Conservation (phyloP, 2,113 vertebrate genomes). For the Odontophorus gujanensis region DNA sequence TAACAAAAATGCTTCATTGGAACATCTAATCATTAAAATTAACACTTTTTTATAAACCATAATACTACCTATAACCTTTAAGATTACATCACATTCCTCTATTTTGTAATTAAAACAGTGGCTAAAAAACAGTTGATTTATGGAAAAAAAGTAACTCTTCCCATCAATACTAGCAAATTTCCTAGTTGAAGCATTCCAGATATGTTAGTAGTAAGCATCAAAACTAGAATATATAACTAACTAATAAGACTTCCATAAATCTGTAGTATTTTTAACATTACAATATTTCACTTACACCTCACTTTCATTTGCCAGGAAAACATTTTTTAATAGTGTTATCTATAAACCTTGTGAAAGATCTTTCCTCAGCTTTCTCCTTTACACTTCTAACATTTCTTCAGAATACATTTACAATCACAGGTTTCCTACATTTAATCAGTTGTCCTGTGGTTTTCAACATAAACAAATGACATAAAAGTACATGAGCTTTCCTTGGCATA, state of each 20-base stretch:
- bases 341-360: neutral
- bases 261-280: neutral
- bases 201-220: neutral
- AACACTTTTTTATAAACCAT: neutral
- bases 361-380: neutral
- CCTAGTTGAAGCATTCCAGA: neutral
- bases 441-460: neutral
- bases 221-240: neutral
- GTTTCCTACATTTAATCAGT: neutral
- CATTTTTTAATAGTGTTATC: neutral
- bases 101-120: neutral
- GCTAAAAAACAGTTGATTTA: neutral
- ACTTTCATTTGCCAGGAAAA: neutral
- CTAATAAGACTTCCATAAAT: neutral
- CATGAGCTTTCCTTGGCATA: neutral
- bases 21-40: neutral
- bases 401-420: neutral
- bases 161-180: neutral
- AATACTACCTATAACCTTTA: neutral
- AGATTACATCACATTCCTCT: neutral
- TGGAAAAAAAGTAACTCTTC: neutral
- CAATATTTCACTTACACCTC: neutral
- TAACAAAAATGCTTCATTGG: neutral
- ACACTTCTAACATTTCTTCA: neutral
- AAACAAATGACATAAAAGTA: neutral